Base-by-base conservation (phyloP, 1,140 invertebrate species). In the Antheraea mylitta region DNA sequence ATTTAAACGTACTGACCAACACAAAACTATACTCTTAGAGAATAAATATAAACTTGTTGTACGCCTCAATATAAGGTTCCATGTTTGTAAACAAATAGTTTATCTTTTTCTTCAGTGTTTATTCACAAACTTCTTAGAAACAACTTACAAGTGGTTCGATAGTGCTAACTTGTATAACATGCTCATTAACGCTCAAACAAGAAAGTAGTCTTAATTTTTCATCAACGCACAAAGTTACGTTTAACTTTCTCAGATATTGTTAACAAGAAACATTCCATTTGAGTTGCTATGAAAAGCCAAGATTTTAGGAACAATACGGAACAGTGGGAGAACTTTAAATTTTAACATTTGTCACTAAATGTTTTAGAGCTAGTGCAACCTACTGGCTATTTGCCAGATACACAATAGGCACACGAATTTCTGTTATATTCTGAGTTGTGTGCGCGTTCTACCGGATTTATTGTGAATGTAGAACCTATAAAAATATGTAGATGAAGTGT, bases 301-400 rank as follows among this genome's bases (percentile, higher is more conserved):
- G 67, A 73, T 62, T 70, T 19, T 60, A 62, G 61, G 68, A 38
- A 22, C 64, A 60, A 70, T 71, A 65, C 58, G 38, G 68, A 75
- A 77, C 66, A 71, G 69, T 71, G 75, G 73, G 76, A 73, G 71
- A 71, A n/a, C 70, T 74, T 69, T 58, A 72, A 73, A 68, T 76
- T 76, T 69, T 65, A 74, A 68, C 66, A 45, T 71, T 72, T 70
- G 71, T 66, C 58, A 69, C 59, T 74, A 74, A 80, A 70, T 75
- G 74, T 75, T 75, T 78, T 67, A 71, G 71, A 66, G 60, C 66
- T 73, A 67, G 45, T 70, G 69, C 72, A 74, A 68, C 58, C 36
- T 62, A 42, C 62, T 77, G 79, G 79, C 75, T 22, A 37, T 37
- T 22, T 9, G 79, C 77, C 79, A 79, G 72, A 13, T 18, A 48